phyloP scores from a whole-genome alignment of 2,113 vertebrate species.

The Alethe diademata region DNA sequence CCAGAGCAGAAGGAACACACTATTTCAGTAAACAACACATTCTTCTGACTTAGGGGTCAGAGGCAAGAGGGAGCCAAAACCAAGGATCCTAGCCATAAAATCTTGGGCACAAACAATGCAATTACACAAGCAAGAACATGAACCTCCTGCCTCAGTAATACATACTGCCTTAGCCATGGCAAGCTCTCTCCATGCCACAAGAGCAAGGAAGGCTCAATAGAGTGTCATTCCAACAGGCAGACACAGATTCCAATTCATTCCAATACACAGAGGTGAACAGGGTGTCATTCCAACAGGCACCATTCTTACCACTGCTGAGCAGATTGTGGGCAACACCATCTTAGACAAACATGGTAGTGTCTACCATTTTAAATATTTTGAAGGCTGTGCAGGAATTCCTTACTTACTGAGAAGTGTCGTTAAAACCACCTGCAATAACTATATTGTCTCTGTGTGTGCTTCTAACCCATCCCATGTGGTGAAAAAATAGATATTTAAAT shows the following conservation, averaged over 20 bases:
- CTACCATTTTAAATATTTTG: background rate
- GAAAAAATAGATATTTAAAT: background rate
- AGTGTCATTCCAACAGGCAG: background rate
- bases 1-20: background rate
- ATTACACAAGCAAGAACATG: background rate
- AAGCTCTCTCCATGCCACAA: background rate
- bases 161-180: background rate
- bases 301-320: background rate
- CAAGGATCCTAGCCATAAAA: background rate
- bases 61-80: background rate
- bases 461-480: background rate
- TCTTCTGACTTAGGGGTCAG: background rate
- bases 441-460: background rate
- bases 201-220: background rate
- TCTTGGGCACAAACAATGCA: background rate
- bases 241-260: no score
- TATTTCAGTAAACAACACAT: background rate
- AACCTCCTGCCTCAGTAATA: background rate
- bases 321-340: background rate
- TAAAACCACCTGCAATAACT: background rate
- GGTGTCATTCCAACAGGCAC: background rate
- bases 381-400: background rate
- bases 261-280: no score
- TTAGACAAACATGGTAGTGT: background rate
- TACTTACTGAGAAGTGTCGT: background rate